Percentiles rank a stretch among this genome's conserved stretches.
These are phyloP conservation scores for Polypterus bichir DNA, from an alignment of 2,113 vertebrate species.

Conservation along the genomic window DNA sequence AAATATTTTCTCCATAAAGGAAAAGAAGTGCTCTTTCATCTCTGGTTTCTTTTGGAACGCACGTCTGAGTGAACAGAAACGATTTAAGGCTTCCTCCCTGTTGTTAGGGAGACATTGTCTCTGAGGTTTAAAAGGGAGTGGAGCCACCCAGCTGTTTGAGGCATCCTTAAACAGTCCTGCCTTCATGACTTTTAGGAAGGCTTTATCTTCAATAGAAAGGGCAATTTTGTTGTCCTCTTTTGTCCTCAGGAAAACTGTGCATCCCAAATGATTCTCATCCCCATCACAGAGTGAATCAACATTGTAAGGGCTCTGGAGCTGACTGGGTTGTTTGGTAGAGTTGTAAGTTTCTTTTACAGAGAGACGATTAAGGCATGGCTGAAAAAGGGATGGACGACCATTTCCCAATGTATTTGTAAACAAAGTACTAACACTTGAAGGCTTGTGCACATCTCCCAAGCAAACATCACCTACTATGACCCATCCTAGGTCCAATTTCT, in stretches of 20 bases:
- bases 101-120: background rate
- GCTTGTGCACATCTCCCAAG: background rate
- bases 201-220: conserved; percentile 1
- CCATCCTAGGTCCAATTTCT: background rate
- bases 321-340: background rate
- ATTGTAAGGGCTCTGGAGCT: background rate
- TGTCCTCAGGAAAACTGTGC: background rate
- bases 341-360: background rate
- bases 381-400: background rate
- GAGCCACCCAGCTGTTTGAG: background rate
- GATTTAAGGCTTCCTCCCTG: background rate
- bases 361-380: background rate
- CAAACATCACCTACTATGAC: background rate
- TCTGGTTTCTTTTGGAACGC: background rate
- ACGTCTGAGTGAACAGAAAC: background rate
- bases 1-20: conserved; percentile 1
- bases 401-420: background rate
- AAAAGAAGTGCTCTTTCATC: background rate
- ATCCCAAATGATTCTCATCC: background rate
- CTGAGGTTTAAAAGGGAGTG: background rate
- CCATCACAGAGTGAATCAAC: background rate
- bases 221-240: conserved; percentile 2
- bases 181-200: background rate
- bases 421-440: background rate
- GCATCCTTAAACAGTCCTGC: background rate